Percentiles rank a stretch among this genome's conserved stretches.
Evolutionary conservation across 2,113 vertebrate genomes (phyloP).

Genomic region (Coreoperca whiteheadi): DNA sequence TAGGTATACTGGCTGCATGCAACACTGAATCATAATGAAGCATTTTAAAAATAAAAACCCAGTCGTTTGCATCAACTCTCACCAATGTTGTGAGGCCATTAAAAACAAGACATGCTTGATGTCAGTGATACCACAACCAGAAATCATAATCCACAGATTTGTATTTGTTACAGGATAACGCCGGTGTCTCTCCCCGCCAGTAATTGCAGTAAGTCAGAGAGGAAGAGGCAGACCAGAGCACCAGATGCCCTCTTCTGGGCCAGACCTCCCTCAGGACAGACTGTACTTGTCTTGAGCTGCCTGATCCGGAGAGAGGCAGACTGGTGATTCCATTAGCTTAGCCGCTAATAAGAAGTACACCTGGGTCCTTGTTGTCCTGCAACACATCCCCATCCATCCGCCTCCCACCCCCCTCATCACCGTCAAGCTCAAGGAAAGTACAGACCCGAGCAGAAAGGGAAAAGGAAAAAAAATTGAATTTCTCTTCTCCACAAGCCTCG

Average conservation of each 20-base stretch:
- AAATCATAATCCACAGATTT: not conserved
- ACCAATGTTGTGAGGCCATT: not conserved
- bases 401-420: not conserved
- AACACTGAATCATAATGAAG: not conserved
- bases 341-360: slow-evolving; percentile 79
- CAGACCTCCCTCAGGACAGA: slow-evolving; percentile 71
- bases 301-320: slow-evolving; percentile 62
- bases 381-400: slow-evolving; percentile 23
- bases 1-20: not conserved
- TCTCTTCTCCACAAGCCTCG: not conserved
- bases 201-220: slow-evolving; percentile 50
- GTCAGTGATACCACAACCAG: not conserved
- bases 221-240: slow-evolving; percentile 40
- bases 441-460: not conserved
- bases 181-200: not conserved
- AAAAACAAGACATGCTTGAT: not conserved
- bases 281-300: slow-evolving; percentile 64
- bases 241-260: slow-evolving; percentile 71
- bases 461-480: not conserved
- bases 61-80: not conserved
- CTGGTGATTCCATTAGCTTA: slow-evolving; percentile 77
- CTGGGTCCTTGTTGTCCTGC: slow-evolving; percentile 74
- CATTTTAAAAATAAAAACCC: not conserved
- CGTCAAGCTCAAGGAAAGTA: slow-evolving; percentile 8
- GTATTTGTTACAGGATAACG: slow-evolving; percentile 23